A percentile compares a stretch with the other conserved stretches of the same genome.
These are phyloP conservation scores for Acleris literana DNA, from an alignment of 2,888 invertebrate genomes.

Conservation along the genomic window DNA sequence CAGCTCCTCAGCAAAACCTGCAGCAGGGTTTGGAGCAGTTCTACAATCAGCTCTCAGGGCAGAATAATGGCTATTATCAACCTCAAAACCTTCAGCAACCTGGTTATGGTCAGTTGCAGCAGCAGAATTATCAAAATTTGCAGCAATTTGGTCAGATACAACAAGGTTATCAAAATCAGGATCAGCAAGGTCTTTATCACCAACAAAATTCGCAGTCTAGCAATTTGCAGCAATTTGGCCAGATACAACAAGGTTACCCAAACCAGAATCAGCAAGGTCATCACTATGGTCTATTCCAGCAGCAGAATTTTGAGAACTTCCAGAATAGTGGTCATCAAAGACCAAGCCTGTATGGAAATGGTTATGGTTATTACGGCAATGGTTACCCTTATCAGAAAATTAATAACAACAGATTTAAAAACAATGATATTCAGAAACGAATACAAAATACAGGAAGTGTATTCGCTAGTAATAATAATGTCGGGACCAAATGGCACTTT, in stretches of 20 bases:
- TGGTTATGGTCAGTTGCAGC: constrained; percentile 19
- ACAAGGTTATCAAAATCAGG: no score
- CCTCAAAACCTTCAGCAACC: constrained; percentile 38
- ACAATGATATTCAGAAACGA: constrained; percentile 56
- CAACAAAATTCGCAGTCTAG: constrained; percentile 29
- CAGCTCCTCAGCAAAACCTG: constrained; percentile 65
- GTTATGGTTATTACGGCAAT: constrained; percentile 46
- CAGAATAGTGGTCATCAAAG: constrained; percentile 39
- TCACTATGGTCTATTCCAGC: constrained; percentile 13
- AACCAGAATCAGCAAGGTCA: constrained; percentile 28
- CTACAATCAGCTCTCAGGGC: constrained; percentile 58
- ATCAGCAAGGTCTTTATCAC: not conserved
- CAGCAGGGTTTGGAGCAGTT: constrained; percentile 68
- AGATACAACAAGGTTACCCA: no score
- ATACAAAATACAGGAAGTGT: constrained; percentile 63
- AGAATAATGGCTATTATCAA: constrained; percentile 27
- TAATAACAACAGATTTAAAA: constrained; percentile 36
- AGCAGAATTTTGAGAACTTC: constrained; percentile 37
- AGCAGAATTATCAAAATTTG: constrained; percentile 11
- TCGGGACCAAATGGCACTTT: constrained; percentile 58
- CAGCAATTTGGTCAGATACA: not conserved
- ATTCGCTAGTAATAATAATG: constrained; percentile 40
- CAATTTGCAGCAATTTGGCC: not conserved
- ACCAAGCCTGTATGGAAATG: constrained; percentile 39
- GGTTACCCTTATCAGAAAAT: constrained; percentile 50